Conservation (phyloP, 2,797 vertebrate species). For the Poliocrania exsul region DNA sequence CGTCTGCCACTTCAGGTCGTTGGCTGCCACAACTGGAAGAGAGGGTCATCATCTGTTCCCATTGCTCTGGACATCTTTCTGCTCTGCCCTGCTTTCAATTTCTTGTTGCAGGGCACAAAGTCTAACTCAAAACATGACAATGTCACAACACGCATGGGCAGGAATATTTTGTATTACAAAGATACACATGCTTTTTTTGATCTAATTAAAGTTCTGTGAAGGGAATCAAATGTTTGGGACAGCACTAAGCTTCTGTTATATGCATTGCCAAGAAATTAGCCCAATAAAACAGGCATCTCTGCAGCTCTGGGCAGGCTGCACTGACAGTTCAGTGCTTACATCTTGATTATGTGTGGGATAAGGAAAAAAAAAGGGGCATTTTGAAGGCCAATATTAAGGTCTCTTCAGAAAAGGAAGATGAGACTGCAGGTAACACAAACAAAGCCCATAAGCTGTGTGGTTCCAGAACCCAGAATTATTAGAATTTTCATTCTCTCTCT, state of each 20-base stretch:
- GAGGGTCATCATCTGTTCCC: not conserved
- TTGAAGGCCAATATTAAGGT: not conserved
- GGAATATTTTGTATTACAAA: too few species aligned
- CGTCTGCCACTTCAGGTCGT: conserved; percentile 96
- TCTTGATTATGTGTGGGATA: not conserved
- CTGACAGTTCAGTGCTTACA: not conserved
- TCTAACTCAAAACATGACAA: not conserved
- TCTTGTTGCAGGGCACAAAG: not conserved
- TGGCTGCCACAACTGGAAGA: conserved; percentile 89
- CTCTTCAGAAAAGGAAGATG: not conserved
- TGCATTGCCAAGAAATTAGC: not conserved
- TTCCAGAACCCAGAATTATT: not conserved
- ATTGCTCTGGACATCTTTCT: not conserved
- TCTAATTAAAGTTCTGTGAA: not conserved
- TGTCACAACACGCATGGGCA: accelerated
- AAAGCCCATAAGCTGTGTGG: not conserved
- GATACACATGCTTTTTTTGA: accelerated
- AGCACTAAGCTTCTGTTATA: not conserved
- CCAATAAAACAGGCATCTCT: not conserved
- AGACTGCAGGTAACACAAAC: not conserved
- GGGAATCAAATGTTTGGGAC: not conserved
- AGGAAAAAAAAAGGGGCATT: not conserved
- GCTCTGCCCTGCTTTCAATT: not conserved
- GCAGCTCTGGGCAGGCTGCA: not conserved
- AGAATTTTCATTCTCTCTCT: conserved; percentile 1